Evolutionary conservation across 2,113 vertebrate species (phyloP).

Genomic region (Hyperopisus bebe): DNA sequence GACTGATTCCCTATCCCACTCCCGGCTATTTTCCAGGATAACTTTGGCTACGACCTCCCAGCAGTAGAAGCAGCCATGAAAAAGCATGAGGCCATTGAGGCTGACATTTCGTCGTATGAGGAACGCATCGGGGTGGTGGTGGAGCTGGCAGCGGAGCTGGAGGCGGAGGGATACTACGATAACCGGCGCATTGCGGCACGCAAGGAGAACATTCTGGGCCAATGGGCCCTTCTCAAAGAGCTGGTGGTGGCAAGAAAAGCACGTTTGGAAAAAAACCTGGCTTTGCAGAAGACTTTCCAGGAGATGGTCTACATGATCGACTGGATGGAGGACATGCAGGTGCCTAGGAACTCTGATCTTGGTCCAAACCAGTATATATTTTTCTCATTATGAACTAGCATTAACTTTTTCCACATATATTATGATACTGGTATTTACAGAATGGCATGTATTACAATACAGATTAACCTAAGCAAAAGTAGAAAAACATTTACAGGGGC

Average conservation of each 20-base stretch:
- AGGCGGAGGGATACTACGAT: slow-evolving; percentile 82
- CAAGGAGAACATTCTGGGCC: slow-evolving; percentile 86
- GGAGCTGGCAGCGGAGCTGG: slow-evolving; percentile 78
- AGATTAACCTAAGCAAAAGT: not conserved
- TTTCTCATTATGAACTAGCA: not conserved
- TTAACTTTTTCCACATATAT: not conserved
- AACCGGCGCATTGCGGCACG: slow-evolving; percentile 73
- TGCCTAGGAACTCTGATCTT: slow-evolving; percentile 32
- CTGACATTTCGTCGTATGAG: slow-evolving; percentile 87
- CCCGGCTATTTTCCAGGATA: slow-evolving; percentile 63
- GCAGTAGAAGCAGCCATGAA: slow-evolving; percentile 95
- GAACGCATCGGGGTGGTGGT: slow-evolving; percentile 83
- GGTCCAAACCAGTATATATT: not conserved
- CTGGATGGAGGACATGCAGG: slow-evolving; percentile 98
- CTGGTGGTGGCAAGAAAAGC: slow-evolving; percentile 69
- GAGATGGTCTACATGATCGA: slow-evolving; percentile 99
- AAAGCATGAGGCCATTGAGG: slow-evolving; percentile 94
- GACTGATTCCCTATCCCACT: not conserved
- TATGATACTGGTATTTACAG: not conserved
- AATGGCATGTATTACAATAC: not conserved
- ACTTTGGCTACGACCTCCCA: slow-evolving; percentile 89
- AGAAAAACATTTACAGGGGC: not conserved
- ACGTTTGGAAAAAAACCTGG: slow-evolving; percentile 84
- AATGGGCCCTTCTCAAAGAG: slow-evolving; percentile 83
- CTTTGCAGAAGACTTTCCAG: slow-evolving; percentile 89